phyloP scores from a whole-genome alignment of 2,113 vertebrate species.

The Bos javanicus region DNA sequence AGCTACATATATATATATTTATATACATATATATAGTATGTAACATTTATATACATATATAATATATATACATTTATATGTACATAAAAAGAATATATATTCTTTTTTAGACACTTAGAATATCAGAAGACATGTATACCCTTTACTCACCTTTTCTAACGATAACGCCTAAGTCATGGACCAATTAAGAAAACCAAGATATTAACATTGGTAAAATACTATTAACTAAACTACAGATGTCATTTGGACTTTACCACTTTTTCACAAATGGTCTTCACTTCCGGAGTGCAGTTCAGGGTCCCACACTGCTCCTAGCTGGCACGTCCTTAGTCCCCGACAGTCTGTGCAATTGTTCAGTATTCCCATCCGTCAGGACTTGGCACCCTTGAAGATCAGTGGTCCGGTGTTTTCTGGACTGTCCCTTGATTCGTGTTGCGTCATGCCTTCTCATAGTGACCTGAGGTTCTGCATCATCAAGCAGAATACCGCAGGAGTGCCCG shows the following conservation, averaged over 20 bases:
- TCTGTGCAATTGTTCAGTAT: fast-evolving
- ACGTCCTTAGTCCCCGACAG: fast-evolving
- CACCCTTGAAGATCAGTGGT: not conserved
- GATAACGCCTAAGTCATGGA: not conserved
- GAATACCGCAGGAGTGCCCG: fast-evolving
- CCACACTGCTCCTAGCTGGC: fast-evolving
- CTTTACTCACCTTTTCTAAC: not conserved
- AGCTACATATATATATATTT: not conserved
- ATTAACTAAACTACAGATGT: not conserved
- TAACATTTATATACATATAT: not conserved
- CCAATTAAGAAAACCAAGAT: not conserved
- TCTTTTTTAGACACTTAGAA: not conserved
- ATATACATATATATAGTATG: not conserved
- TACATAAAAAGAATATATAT: not conserved
- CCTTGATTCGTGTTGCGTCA: not conserved
- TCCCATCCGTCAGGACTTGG: not conserved
- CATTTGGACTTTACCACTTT: not conserved
- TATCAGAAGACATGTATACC: not conserved
- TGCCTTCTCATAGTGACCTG: not conserved
- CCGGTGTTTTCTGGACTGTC: not conserved
- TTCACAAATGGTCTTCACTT: too few species aligned
- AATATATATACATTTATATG: not conserved
- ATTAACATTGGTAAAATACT: not conserved
- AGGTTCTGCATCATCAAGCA: not conserved
- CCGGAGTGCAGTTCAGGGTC: not conserved